phyloP scores from a whole-genome alignment of 2,113 vertebrate species.

The Suricata suricatta region DNA sequence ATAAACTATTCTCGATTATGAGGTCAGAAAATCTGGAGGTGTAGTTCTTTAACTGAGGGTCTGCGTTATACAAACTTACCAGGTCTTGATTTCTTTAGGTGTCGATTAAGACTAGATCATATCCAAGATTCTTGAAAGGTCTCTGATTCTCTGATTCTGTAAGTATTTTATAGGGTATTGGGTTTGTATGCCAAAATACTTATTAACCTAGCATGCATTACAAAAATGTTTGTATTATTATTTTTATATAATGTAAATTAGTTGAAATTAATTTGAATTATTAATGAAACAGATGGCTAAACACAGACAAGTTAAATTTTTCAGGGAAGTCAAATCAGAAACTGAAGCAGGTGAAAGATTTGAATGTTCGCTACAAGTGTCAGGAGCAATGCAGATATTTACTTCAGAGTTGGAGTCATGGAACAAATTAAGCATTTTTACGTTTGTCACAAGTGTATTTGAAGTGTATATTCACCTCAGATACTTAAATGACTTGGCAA shows the following conservation, averaged over 20 bases:
- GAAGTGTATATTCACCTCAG: constrained; percentile 24
- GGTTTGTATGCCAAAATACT: background rate
- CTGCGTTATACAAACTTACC: background rate
- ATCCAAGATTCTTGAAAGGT: background rate
- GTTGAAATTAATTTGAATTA: constrained; percentile 7
- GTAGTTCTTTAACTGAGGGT: background rate
- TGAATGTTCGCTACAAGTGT: background rate
- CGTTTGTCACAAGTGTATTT: background rate
- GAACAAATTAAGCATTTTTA: background rate
- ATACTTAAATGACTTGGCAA: constrained; percentile 36
- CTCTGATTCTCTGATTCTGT: background rate
- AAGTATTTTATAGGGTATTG: background rate
- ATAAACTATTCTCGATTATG: background rate
- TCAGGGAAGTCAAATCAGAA: background rate
- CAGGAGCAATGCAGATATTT: background rate
- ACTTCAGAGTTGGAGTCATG: background rate
- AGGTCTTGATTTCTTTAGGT: background rate
- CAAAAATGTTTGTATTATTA: background rate
- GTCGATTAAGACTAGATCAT: background rate
- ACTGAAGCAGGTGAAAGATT: background rate
- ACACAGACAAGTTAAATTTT: background rate
- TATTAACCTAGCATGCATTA: background rate
- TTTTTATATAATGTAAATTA: background rate
- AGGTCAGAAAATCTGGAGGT: background rate
- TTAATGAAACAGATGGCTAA: background rate